phyloP scores from a whole-genome alignment of 2,797 vertebrate genomes.

The Xenopus petersii region DNA sequence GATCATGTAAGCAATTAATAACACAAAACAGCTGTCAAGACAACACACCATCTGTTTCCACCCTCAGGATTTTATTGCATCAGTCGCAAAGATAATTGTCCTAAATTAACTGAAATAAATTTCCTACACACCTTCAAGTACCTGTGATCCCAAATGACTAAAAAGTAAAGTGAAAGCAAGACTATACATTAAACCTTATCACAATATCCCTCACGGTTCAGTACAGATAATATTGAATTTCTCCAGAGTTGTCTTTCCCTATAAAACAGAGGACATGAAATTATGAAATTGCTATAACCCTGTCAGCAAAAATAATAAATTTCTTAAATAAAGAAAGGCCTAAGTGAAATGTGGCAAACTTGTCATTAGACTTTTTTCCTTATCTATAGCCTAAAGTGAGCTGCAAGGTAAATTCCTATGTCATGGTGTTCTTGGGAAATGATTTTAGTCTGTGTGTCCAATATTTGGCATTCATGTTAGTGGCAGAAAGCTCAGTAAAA shows the following conservation, averaged over 20 bases:
- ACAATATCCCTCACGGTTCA: background rate
- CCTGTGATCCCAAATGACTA: background rate
- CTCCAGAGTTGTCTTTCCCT: background rate
- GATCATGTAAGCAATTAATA: constrained; percentile 14
- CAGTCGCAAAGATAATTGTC: constrained; percentile 11
- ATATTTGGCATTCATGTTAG: no score
- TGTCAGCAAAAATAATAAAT: background rate
- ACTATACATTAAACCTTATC: background rate
- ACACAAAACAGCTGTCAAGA: constrained; percentile 16
- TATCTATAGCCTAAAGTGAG: no score
- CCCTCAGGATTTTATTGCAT: constrained; percentile 14
- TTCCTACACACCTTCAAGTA: constrained; percentile 6
- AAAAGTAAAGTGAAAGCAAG: constrained; percentile 4
- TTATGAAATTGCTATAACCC: background rate
- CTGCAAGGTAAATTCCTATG: no score
- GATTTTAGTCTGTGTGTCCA: no score
- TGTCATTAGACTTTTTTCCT: no score
- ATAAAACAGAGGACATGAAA: background rate
- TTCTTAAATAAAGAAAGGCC: background rate
- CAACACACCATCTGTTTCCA: constrained; percentile 3
- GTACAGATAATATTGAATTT: background rate
- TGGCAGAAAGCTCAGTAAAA: no score
- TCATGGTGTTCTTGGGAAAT: no score
- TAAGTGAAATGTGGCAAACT: background rate
- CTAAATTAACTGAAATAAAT: constrained; percentile 17